Evolutionary conservation across 2,888 invertebrate species (phyloP).

Genomic region (Drosophila borealis): DNA sequence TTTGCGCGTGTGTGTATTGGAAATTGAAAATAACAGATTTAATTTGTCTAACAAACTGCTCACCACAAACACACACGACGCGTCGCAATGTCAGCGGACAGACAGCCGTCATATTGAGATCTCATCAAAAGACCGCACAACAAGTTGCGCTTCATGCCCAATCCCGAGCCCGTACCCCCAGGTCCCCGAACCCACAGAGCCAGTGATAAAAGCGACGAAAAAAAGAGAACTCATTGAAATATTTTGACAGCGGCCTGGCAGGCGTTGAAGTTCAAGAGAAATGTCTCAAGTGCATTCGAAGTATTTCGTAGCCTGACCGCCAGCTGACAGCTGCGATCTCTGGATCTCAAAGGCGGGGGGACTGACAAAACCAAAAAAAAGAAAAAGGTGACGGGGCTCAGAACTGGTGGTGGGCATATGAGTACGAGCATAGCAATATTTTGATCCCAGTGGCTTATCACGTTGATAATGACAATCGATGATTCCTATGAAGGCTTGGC

Average conservation of each 20-base stretch:
- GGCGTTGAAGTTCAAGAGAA: constrained; percentile 81
- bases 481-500: constrained; percentile 40
- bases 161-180: constrained; percentile 1
- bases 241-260: constrained; percentile 78
- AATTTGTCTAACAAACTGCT: constrained; percentile 76
- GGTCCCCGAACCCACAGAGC: not conserved
- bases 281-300: constrained; percentile 80
- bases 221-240: constrained; percentile 67
- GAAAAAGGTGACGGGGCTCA: constrained; percentile 9
- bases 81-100: constrained; percentile 22
- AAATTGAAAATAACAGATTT: constrained; percentile 75
- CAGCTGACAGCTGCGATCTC: constrained; percentile 72
- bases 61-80: constrained; percentile 33
- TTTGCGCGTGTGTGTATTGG: constrained; percentile 43
- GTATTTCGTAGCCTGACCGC: constrained; percentile 63
- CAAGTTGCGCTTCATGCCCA: constrained; percentile 49
- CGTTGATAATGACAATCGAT: constrained; percentile 68
- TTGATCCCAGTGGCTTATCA: constrained; percentile 57
- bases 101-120: constrained; percentile 77
- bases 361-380: not conserved
- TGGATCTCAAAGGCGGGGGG: constrained; percentile 11
- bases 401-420: constrained; percentile 23
- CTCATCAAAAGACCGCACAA: constrained; percentile 78
- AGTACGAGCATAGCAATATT: not conserved
- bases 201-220: constrained; percentile 49